Percentiles rank a stretch among this genome's conserved stretches.
These are phyloP conservation scores for Lepus townsendii DNA, from an alignment of 2,797 vertebrate genomes.

Conservation along the genomic window DNA sequence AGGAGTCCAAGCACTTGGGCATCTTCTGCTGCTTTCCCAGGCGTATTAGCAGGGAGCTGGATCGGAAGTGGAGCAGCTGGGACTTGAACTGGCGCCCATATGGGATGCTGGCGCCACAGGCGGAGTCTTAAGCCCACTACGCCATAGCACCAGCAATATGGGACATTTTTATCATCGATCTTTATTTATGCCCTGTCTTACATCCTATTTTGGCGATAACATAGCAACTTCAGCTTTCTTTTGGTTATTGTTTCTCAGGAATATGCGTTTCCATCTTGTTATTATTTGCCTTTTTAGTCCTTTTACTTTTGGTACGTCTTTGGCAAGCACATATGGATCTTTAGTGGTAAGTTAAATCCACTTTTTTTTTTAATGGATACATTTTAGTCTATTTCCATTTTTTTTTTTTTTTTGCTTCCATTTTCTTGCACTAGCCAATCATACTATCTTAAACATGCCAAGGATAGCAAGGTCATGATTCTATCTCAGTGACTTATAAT, in stretches of 20 bases:
- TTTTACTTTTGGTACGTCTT: conserved; percentile 37
- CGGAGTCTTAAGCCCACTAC: too few relatives aligned
- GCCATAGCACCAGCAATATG: background rate
- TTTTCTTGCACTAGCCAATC: background rate
- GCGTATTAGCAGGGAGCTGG: too few relatives aligned
- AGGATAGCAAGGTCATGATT: background rate
- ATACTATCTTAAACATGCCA: background rate
- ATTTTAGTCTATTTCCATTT: background rate
- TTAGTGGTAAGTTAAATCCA: background rate
- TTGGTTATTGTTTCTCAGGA: conserved; percentile 20
- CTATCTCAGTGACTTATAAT: background rate
- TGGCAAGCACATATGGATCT: conserved; percentile 12
- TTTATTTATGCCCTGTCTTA: conserved; percentile 15
- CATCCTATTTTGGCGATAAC: conserved; percentile 15
- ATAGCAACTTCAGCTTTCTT: conserved; percentile 5
- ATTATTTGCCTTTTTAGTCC: background rate
- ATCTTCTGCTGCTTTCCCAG: too few relatives aligned
- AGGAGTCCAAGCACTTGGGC: too few relatives aligned
- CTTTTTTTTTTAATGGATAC: background rate
- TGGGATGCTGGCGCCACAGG: too few relatives aligned
- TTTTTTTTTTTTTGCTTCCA: conserved; percentile 20
- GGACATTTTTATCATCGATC: conserved; percentile 10
- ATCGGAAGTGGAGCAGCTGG: too few relatives aligned
- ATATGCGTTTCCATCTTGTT: background rate
- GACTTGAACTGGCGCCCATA: too few relatives aligned